Percentiles rank a stretch among this genome's conserved stretches.
Evolutionary conservation across 2,888 invertebrate genomes (phyloP).

Genomic region (Drosophila paramelanica): DNA sequence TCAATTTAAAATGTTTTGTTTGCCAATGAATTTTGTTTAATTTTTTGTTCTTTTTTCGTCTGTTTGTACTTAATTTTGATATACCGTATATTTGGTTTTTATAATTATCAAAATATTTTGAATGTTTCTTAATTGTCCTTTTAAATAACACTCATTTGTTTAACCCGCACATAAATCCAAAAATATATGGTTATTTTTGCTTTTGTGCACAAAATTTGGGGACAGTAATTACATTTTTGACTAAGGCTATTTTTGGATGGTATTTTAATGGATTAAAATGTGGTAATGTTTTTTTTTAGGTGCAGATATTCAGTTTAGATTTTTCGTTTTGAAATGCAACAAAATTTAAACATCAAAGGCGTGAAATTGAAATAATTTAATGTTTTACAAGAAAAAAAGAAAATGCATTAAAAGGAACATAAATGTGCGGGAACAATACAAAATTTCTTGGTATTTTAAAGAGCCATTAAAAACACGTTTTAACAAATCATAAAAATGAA

Average conservation of each 20-base stretch:
- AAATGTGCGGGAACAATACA: conserved; percentile 4
- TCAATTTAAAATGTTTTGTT: conserved; percentile 17
- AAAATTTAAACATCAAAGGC: neutral
- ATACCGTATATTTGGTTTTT: conserved; percentile 1
- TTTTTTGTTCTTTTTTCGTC: conserved; percentile 5
- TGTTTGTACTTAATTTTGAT: neutral
- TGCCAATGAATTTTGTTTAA: conserved; percentile 11
- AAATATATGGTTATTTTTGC: neutral
- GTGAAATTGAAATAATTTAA: neutral
- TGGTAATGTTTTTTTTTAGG: neutral
- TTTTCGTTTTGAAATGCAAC: neutral
- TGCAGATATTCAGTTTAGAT: neutral
- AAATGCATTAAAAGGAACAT: neutral
- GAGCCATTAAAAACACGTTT: conserved; percentile 6
- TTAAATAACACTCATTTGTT: conserved; percentile 2
- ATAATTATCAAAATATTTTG: neutral
- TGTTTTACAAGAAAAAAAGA: neutral
- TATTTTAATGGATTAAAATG: neutral
- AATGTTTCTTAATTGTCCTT: conserved; percentile 5
- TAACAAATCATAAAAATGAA: conserved; percentile 7
- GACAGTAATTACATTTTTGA: neutral
- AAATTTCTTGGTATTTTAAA: neutral
- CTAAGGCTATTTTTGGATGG: neutral
- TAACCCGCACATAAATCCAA: conserved; percentile 4
- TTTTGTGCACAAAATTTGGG: neutral